phyloP scores from a whole-genome alignment of 1,140 invertebrate genomes.

The Nephotettix cincticeps region DNA sequence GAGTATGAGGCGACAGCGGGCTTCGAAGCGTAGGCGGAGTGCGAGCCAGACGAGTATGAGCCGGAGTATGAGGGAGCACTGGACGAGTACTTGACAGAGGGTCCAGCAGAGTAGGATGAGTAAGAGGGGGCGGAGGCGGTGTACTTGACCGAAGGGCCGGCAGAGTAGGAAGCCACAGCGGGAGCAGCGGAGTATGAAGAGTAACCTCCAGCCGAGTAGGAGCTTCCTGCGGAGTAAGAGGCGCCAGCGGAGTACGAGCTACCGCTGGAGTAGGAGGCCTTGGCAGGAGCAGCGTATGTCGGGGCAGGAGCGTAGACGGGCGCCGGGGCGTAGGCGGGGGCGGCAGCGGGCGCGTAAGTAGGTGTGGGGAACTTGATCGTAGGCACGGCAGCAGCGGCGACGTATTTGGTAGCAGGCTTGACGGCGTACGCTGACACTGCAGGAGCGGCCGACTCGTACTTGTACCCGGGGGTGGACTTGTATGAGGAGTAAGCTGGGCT shows the following conservation, averaged over 20 bases:
- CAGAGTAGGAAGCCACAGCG: constrained; percentile 17
- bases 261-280: background rate
- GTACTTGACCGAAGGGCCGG: constrained; percentile 7
- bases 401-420: background rate
- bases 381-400: constrained; percentile 31
- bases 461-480: background rate
- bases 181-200: constrained; percentile 26
- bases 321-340: constrained; percentile 1
- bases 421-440: background rate
- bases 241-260: background rate
- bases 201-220: constrained; percentile 2
- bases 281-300: background rate
- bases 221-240: background rate
- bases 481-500: background rate
- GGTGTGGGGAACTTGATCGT: constrained; percentile 29
- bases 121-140: constrained; percentile 26
- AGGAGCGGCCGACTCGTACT: background rate
- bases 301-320: background rate
- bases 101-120: constrained; percentile 22
- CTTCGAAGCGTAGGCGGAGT: background rate
- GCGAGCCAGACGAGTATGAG: constrained; percentile 4
- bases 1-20: constrained; percentile 7
- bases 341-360: background rate
- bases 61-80: constrained; percentile 25
- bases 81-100: constrained; percentile 4